phyloP scores from a whole-genome alignment of 1,140 invertebrate species.

The Amphibalanus amphitrite region DNA sequence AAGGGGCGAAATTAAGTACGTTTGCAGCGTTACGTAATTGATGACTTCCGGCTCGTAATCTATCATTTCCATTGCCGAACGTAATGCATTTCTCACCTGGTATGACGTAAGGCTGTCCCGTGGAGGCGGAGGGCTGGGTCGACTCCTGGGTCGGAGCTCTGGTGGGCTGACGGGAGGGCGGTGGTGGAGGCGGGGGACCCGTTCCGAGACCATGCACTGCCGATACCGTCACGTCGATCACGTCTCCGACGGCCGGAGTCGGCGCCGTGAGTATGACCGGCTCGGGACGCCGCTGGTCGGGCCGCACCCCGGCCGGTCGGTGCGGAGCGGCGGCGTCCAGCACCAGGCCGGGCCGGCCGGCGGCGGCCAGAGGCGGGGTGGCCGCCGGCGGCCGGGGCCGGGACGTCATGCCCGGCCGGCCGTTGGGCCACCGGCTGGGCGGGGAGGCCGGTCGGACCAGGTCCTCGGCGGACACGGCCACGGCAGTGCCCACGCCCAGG shows the following conservation, averaged over 20 bases:
- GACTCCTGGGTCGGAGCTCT: background rate
- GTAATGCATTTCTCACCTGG: background rate
- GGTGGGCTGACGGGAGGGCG: background rate
- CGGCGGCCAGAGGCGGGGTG: conserved; percentile 20
- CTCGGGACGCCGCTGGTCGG: conserved; percentile 8
- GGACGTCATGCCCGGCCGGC: too few relatives aligned
- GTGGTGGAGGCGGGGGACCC: background rate
- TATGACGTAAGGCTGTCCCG: background rate
- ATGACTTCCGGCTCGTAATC: too few relatives aligned
- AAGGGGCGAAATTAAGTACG: too few relatives aligned
- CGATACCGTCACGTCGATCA: conserved; percentile 72
- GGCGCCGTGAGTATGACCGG: conserved; percentile 21
- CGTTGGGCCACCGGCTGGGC: too few relatives aligned
- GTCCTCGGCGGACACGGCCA: too few relatives aligned
- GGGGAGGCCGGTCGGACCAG: too few relatives aligned
- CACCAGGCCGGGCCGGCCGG: background rate
- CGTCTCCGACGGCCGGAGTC: conserved; percentile 39
- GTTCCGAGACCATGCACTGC: conserved; percentile 62
- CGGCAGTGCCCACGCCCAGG: too few relatives aligned
- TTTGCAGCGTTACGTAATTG: too few relatives aligned
- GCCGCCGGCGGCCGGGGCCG: conserved; percentile 22
- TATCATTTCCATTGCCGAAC: background rate
- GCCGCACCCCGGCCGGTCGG: conserved; percentile 12
- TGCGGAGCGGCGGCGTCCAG: conserved; percentile 13
- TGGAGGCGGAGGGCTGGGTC: background rate